Conservation (phyloP, 2,113 vertebrate genomes). For the Nematolebias whitei region DNA sequence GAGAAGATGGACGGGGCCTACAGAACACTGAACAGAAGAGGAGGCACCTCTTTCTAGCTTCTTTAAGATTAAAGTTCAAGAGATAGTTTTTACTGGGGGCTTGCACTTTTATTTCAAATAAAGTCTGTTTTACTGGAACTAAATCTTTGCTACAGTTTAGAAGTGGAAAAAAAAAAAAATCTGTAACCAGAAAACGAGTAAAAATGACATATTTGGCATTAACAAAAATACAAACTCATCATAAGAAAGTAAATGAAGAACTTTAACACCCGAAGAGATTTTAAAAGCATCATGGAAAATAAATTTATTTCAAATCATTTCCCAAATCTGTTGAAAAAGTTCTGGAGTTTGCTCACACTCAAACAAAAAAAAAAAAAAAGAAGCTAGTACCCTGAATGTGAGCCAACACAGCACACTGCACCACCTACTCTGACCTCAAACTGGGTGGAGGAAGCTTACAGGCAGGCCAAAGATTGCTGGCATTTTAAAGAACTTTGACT, state of each 20-base stretch:
- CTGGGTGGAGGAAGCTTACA: slow-evolving; percentile 12
- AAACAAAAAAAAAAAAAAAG: too few relatives aligned
- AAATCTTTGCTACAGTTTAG: not conserved
- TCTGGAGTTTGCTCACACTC: not conserved
- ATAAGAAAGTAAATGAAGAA: not conserved
- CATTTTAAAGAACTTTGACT: slow-evolving; percentile 13
- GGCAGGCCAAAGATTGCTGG: slow-evolving; percentile 12
- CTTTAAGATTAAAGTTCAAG: not conserved
- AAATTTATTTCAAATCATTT: too few relatives aligned
- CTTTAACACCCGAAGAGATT: not conserved
- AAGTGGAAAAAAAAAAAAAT: too few relatives aligned
- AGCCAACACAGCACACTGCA: slow-evolving; percentile 17
- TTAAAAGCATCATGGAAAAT: too few relatives aligned
- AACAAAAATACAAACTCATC: not conserved
- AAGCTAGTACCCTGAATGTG: slow-evolving; percentile 4
- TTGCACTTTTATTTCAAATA: not conserved
- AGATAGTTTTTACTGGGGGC: not conserved
- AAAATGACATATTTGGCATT: not conserved
- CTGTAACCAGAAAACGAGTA: not conserved
- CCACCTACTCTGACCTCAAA: slow-evolving; percentile 41
- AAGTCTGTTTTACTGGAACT: not conserved
- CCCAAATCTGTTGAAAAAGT: not conserved
- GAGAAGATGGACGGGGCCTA: slow-evolving; percentile 9
- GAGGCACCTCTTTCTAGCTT: not conserved
- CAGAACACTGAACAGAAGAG: slow-evolving; percentile 36